Base-by-base conservation (phyloP, 37 sponge, comb jelly and placozoan genomes). In the Theonella swinhoei region DNA sequence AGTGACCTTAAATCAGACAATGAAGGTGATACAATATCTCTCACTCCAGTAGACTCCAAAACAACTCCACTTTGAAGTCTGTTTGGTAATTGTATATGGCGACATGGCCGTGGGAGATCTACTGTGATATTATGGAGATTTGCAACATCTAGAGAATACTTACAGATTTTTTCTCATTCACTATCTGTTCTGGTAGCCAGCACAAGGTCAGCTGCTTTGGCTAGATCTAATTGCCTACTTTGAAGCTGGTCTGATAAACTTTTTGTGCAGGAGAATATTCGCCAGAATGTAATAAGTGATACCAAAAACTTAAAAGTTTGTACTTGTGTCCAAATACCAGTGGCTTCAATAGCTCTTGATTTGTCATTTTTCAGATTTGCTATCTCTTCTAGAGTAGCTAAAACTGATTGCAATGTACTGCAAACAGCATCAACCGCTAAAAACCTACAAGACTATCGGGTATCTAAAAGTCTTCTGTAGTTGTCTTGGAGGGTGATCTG, bases 371-470 rank as follows among this genome's bases (percentile, higher is more conserved):
- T 67, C 40, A 77, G 75, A 80, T 90, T 81, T 58, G 83, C 81
- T 76, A 82, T 82, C 9, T 70, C 78, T 72, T 83, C 89, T 47
- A 89, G 68, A 42, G 89, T 89, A 14, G 89, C 89, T 68, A 88
- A 47, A 72, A 88, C 64, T 47, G 80, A 78, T 41, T 89, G 86
- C 75, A 81, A 90, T 66, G 86, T 76, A 70, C 74, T 74, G 62
- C 78, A 85, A 5, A 77, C 40, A 75, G 83, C 70, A 80, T 80
- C 81, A 74, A 81, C 78, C 62, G 86, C 91, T 41, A 76, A 64
- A 61, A 74, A 85, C 62, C 86, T 85, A 80, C 91, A 90, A 62
- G 91, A 80, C 91, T 86, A 90, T 37, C 83, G 86, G 41, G 91
- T 90, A 68, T 90, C 86, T 80, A 82, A 88, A 81, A 80, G 88